A percentile compares a stretch with the other conserved stretches of the same genome.
Evolutionary conservation across 2,797 vertebrate species (phyloP).

Genomic region (Artibeus jamaicensis): DNA sequence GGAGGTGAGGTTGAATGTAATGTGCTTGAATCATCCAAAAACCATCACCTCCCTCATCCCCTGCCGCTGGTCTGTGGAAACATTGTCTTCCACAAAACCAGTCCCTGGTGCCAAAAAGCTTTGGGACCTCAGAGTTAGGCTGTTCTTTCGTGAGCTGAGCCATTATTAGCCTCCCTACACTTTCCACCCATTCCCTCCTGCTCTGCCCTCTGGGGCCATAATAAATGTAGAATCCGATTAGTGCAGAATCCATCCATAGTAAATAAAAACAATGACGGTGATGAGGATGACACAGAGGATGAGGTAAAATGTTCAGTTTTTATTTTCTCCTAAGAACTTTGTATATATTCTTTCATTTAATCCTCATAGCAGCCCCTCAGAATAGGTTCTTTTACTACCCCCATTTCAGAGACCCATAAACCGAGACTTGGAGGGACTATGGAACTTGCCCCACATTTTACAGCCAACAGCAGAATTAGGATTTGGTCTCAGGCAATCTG

Average conservation of each 20-base stretch:
- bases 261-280: background rate
- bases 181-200: background rate
- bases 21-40: too few relatives aligned
- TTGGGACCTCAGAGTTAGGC: background rate
- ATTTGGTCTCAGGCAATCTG: background rate
- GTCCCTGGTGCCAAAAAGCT: too few relatives aligned
- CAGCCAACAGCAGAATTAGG: background rate
- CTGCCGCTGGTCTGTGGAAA: too few relatives aligned
- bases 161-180: background rate
- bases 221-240: too few relatives aligned
- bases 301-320: background rate
- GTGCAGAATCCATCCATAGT: background rate
- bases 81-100: too few relatives aligned
- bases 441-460: background rate
- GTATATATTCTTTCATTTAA: background rate
- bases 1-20: too few relatives aligned
- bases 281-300: rapidly evolving
- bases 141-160: background rate
- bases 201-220: background rate
- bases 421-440: background rate
- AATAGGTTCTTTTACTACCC: background rate
- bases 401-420: background rate
- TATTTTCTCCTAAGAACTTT: background rate
- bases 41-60: too few relatives aligned
- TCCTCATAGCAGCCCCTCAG: background rate